phyloP scores from a whole-genome alignment of 2,888 invertebrate genomes.

The Papilio elwesi region DNA sequence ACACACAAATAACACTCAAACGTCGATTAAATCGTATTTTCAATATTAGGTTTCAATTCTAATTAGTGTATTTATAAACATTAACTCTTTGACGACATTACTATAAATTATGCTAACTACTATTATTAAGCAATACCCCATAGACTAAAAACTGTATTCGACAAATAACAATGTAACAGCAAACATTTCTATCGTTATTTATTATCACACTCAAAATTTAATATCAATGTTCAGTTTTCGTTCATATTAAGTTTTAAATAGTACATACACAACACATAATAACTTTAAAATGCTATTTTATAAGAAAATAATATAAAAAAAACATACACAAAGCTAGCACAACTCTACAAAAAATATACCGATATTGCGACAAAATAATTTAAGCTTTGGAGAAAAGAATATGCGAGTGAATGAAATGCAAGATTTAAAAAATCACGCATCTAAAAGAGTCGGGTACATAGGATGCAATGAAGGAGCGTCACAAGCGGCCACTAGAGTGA shows the following conservation, averaged over 20 bases:
- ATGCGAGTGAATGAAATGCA: slow-evolving; percentile 2
- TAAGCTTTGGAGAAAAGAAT: slow-evolving; percentile 24
- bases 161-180: slow-evolving; percentile 4
- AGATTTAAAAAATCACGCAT: slow-evolving; percentile 20
- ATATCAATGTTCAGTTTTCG: neutral
- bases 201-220: neutral
- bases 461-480: slow-evolving; percentile 26
- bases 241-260: neutral
- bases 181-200: neutral
- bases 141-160: slow-evolving; percentile 11
- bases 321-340: slow-evolving; percentile 32
- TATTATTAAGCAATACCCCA: slow-evolving; percentile 7
- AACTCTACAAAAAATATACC: slow-evolving; percentile 28
- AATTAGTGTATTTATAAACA: neutral
- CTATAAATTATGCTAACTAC: slow-evolving; percentile 14
- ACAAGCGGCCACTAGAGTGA: slow-evolving; percentile 29
- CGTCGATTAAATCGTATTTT: neutral
- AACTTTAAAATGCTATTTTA: slow-evolving; percentile 1
- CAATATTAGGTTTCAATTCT: neutral
- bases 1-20: slow-evolving; percentile 1
- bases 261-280: neutral
- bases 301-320: slow-evolving; percentile 6
- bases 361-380: slow-evolving; percentile 29
- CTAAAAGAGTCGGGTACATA: slow-evolving; percentile 32
- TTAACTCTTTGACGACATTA: neutral